Conservation (phyloP, 2,113 vertebrate species). For the Antidorcas marsupialis region DNA sequence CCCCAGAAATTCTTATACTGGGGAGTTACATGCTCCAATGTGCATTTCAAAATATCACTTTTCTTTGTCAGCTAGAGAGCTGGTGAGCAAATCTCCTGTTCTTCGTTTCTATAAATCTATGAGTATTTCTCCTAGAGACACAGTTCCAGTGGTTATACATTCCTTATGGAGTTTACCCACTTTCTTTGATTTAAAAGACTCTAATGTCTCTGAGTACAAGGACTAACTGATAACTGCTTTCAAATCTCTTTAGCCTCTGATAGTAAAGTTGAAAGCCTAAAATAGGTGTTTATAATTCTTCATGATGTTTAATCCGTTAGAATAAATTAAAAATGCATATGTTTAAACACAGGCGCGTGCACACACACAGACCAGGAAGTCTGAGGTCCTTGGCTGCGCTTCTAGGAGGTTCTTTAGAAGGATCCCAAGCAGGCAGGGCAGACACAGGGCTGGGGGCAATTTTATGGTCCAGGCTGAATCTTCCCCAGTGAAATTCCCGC, state of each 20-base stretch:
- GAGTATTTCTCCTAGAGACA: background rate
- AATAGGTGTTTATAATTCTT: background rate
- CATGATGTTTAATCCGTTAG: background rate
- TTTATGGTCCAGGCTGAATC: constrained; percentile 11
- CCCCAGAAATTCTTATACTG: background rate
- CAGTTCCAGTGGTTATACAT: background rate
- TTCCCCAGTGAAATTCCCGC: constrained; percentile 53
- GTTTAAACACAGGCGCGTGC: background rate
- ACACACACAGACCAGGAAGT: background rate
- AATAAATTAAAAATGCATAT: background rate
- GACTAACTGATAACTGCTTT: background rate
- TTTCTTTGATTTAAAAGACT: background rate
- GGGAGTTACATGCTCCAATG: background rate
- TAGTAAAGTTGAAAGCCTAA: background rate
- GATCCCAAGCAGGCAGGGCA: background rate
- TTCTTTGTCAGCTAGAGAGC: background rate
- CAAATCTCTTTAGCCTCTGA: background rate
- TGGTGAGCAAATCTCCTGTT: background rate
- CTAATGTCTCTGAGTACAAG: background rate
- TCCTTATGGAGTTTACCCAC: background rate
- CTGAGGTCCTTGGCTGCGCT: background rate
- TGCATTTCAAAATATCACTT: background rate
- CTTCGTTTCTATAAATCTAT: background rate
- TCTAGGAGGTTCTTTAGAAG: background rate
- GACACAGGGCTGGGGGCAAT: background rate